Percentiles rank a stretch among this genome's conserved stretches.
Conservation (phyloP, 2,797 vertebrate genomes). For the Eulemur coronatus region DNA sequence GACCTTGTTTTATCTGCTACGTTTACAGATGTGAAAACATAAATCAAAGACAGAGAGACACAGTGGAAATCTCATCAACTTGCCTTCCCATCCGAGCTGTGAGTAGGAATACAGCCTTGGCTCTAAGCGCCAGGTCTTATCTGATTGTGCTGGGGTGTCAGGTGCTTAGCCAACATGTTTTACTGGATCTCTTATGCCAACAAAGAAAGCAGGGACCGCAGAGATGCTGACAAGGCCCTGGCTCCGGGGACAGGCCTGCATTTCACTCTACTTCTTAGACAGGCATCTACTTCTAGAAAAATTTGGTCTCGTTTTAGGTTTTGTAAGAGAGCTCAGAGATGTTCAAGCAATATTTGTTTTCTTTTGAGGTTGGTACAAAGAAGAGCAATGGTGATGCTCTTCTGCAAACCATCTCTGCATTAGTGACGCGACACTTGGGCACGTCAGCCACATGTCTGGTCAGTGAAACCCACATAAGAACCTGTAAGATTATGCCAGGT, state of each 20-base stretch:
- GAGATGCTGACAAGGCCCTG: not conserved
- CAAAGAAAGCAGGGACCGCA: not conserved
- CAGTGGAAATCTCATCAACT: not conserved
- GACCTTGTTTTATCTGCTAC: not conserved
- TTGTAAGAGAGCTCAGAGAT: not conserved
- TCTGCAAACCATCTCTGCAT: not conserved
- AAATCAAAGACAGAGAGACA: conserved; percentile 27
- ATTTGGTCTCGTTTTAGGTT: not conserved
- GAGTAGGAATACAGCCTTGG: not conserved
- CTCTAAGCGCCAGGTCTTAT: not conserved
- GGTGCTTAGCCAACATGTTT: not conserved
- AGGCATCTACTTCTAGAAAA: not conserved
- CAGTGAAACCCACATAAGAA: not conserved
- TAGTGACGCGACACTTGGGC: not conserved
- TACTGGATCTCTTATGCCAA: conserved; percentile 12
- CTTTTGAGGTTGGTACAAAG: not conserved
- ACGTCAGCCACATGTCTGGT: not conserved
- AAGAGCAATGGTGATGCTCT: not conserved
- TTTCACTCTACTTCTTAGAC: not conserved
- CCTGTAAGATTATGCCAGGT: not conserved
- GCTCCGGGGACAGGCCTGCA: not conserved
- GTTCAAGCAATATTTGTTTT: not conserved
- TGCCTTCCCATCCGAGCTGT: not conserved
- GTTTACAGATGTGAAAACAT: not conserved
- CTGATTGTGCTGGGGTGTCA: not conserved